These are phyloP conservation scores for Pterocles burchelli DNA, from an alignment of 2,113 vertebrate genomes.

Conservation along the genomic window DNA sequence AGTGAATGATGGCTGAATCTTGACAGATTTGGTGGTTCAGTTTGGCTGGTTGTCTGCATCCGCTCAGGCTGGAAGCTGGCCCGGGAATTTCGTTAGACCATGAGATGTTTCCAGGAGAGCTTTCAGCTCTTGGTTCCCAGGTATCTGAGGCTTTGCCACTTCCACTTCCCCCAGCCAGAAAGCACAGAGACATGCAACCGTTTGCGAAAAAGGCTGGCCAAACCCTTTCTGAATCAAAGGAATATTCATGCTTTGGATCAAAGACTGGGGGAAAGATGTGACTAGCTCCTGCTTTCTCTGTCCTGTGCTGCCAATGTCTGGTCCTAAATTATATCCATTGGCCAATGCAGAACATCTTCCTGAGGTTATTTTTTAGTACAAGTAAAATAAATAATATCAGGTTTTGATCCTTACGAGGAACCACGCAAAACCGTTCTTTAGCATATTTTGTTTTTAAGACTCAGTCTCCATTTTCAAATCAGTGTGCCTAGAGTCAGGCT, in stretches of 20 bases:
- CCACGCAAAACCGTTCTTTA: background rate
- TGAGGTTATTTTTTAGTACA: slow-evolving; percentile 27
- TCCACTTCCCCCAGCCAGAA: slow-evolving; percentile 61
- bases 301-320: slow-evolving; percentile 51
- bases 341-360: background rate
- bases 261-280: slow-evolving; percentile 39
- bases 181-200: slow-evolving; percentile 21
- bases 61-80: slow-evolving; percentile 49
- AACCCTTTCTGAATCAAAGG: slow-evolving; percentile 51
- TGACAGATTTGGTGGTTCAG: slow-evolving; percentile 49
- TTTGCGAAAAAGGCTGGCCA: slow-evolving; percentile 48
- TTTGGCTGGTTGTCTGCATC: slow-evolving; percentile 59
- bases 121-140: slow-evolving; percentile 67
- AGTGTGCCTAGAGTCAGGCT: slow-evolving; percentile 17
- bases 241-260: slow-evolving; percentile 55
- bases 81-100: slow-evolving; percentile 60
- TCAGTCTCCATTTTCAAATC: slow-evolving; percentile 32
- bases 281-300: slow-evolving; percentile 50
- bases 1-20: background rate
- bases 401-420: background rate
- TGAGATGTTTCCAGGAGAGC: slow-evolving; percentile 63
- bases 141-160: slow-evolving; percentile 65
- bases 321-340: slow-evolving; percentile 24
- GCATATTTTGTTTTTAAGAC: slow-evolving; percentile 45
- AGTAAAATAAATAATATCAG: slow-evolving; percentile 52